Percentiles rank a stretch among this genome's conserved stretches.
These are phyloP conservation scores for Camponotus vicinus DNA, from an alignment of 1,140 invertebrate species.

Conservation along the genomic window DNA sequence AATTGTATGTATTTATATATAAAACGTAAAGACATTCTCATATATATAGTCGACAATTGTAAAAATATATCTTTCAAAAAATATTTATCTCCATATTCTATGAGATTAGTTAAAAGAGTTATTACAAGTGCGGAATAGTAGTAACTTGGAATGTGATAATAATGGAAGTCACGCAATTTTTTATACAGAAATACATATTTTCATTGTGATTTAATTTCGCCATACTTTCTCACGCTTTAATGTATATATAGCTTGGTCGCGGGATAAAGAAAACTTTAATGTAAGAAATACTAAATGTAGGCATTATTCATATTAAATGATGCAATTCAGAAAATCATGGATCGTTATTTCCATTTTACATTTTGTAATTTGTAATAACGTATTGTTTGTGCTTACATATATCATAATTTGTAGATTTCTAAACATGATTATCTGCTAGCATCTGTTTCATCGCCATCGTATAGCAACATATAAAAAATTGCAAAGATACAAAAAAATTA, in stretches of 20 bases:
- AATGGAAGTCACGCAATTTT: conserved; percentile 13
- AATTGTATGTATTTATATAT: conserved; percentile 34
- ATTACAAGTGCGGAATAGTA: not conserved
- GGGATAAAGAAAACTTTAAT: not conserved
- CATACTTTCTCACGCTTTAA: conserved; percentile 29
- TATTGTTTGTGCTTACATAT: not conserved
- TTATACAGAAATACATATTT: conserved; percentile 36
- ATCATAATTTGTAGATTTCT: conserved; percentile 6
- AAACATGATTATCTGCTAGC: not conserved
- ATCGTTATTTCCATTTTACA: conserved; percentile 17
- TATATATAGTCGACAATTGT: not conserved
- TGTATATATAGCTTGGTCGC: conserved; percentile 31
- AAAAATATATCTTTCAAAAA: not conserved
- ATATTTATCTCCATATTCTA: conserved; percentile 19
- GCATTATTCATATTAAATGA: conserved; percentile 11
- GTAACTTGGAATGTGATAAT: conserved; percentile 47
- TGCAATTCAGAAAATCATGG: not conserved
- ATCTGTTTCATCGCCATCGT: not conserved
- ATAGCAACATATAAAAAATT: not conserved
- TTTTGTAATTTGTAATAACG: not conserved
- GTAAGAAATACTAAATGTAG: conserved; percentile 25
- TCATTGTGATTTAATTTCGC: conserved; percentile 43
- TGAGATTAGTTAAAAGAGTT: not conserved
- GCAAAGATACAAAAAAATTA: conserved; percentile 1
- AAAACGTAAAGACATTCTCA: not conserved